Evolutionary conservation across 2,888 invertebrate genomes (phyloP).

Genomic region (Criorhina ranunculi): DNA sequence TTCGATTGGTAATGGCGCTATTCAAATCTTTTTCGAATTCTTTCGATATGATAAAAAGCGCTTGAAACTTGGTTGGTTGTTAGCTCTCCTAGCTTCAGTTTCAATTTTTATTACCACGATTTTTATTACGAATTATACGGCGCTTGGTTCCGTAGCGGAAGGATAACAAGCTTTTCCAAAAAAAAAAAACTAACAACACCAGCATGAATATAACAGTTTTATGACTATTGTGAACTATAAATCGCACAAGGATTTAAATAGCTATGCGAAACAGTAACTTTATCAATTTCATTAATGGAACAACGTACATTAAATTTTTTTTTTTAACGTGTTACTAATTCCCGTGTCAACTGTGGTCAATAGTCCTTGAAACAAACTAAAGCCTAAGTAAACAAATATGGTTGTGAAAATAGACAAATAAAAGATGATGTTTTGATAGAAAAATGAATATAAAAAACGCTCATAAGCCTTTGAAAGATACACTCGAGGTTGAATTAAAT

Average conservation of each 20-base stretch:
- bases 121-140: constrained; percentile 76
- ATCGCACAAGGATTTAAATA: constrained; percentile 75
- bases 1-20: constrained; percentile 76
- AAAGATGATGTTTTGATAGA: constrained; percentile 31
- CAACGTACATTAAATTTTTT: constrained; percentile 32
- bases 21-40: constrained; percentile 76
- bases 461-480: constrained; percentile 51
- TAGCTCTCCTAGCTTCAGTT: constrained; percentile 32
- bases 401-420: constrained; percentile 29
- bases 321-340: constrained; percentile 62
- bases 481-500: constrained; percentile 10
- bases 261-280: constrained; percentile 71
- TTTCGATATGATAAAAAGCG: constrained; percentile 59
- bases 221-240: constrained; percentile 71
- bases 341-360: constrained; percentile 42
- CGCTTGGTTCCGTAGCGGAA: constrained; percentile 63
- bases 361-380: constrained; percentile 20
- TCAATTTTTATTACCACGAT: constrained; percentile 70
- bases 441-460: constrained; percentile 26
- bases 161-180: constrained; percentile 20
- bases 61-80: neutral
- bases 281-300: constrained; percentile 77
- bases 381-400: constrained; percentile 45
- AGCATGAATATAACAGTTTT: constrained; percentile 55
- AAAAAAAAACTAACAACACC: constrained; percentile 24